These are phyloP conservation scores for Dilophus febrilis DNA, from an alignment of 2,888 invertebrate genomes.

Conservation along the genomic window DNA sequence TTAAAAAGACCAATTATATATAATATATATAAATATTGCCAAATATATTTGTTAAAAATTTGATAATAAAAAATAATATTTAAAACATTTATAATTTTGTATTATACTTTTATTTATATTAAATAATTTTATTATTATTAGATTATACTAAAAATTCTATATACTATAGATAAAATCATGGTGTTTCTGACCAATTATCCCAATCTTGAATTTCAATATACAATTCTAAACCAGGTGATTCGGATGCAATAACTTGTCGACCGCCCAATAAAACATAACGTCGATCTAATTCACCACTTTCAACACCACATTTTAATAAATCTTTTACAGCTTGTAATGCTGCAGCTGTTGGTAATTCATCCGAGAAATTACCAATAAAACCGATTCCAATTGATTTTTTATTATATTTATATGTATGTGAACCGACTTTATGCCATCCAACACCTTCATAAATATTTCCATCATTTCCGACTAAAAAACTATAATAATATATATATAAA, in stretches of 20 bases:
- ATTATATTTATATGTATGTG: slow-evolving; percentile 37
- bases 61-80: no score
- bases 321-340: slow-evolving; percentile 28
- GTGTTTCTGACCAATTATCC: slow-evolving; percentile 22
- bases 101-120: no score
- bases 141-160: no score
- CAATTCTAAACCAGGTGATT: slow-evolving; percentile 33
- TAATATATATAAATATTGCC: no score
- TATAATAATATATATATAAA: slow-evolving; percentile 15
- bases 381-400: slow-evolving; percentile 32
- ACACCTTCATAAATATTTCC: slow-evolving; percentile 46
- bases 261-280: slow-evolving; percentile 31
- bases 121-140: no score
- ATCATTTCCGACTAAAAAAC: slow-evolving; percentile 44
- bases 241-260: slow-evolving; percentile 28
- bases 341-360: slow-evolving; percentile 23
- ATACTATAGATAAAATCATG: no score
- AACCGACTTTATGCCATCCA: slow-evolving; percentile 35
- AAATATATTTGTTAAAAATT: no score
- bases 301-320: slow-evolving; percentile 31
- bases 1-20: no score
- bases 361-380: slow-evolving; percentile 34
- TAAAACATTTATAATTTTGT: no score
- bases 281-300: slow-evolving; percentile 24
- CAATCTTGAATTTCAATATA: slow-evolving; percentile 33